Conservation (phyloP, 2,113 vertebrate genomes). For the Ovis canadensis region DNA sequence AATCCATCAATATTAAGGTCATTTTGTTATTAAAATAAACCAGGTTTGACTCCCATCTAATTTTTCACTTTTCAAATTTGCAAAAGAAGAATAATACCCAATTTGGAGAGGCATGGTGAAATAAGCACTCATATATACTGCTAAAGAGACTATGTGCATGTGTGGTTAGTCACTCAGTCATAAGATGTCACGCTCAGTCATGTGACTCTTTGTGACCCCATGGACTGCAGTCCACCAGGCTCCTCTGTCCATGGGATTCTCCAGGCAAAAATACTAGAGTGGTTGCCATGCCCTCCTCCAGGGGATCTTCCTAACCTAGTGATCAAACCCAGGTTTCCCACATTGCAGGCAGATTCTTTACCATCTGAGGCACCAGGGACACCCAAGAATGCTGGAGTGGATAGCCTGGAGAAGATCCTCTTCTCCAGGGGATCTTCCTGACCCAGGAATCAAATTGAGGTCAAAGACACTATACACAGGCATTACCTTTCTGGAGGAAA, state of each 20-base stretch:
- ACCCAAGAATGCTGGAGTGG: background rate
- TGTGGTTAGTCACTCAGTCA: accelerated
- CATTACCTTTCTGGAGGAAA: background rate
- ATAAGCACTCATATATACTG: background rate
- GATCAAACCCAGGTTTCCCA: background rate
- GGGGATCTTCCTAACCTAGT: background rate
- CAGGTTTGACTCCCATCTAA: background rate
- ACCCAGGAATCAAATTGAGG: background rate
- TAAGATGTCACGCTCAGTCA: background rate
- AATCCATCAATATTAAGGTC: background rate
- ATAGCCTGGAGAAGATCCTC: background rate
- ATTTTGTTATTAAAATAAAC: conserved; percentile 14
- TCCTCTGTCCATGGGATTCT: background rate
- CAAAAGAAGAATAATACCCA: background rate
- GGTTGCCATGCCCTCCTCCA: background rate
- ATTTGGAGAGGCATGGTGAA: background rate
- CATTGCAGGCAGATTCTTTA: background rate
- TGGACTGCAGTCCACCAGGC: background rate
- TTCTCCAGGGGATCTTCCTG: background rate
- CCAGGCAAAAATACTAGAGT: background rate
- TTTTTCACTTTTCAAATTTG: background rate
- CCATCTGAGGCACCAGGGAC: background rate
- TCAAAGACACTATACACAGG: background rate
- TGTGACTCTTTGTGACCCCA: background rate
- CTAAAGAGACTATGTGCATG: background rate